Conservation (phyloP, 1,140 invertebrate species). For the Diachasmimorpha longicaudata region DNA sequence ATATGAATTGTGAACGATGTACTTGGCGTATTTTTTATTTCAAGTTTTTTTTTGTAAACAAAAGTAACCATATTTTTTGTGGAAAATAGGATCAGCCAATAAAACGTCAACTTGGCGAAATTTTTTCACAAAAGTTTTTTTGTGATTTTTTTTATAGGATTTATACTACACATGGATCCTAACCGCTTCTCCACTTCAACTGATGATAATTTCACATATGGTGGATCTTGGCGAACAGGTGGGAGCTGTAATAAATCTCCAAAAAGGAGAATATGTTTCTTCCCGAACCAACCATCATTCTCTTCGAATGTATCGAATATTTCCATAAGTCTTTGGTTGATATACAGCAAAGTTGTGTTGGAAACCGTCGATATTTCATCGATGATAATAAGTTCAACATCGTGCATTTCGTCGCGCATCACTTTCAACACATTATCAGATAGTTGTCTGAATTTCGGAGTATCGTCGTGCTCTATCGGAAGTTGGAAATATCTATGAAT, state of each 20-base stretch:
- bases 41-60: too few species aligned
- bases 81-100: too few species aligned
- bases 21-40: too few species aligned
- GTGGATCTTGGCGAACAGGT: slow-evolving; percentile 39
- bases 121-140: too few species aligned
- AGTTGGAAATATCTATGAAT: slow-evolving; percentile 32
- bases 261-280: slow-evolving; percentile 36
- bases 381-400: slow-evolving; percentile 25
- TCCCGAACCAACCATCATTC: slow-evolving; percentile 39
- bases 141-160: too few species aligned
- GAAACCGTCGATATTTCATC: slow-evolving; percentile 40
- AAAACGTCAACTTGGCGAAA: too few species aligned
- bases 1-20: too few species aligned
- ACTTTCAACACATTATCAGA: slow-evolving; percentile 32
- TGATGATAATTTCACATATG: slow-evolving; percentile 33
- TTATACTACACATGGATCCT: slow-evolving; percentile 24
- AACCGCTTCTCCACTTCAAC: slow-evolving; percentile 32
- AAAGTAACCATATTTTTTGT: too few species aligned
- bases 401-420: slow-evolving; percentile 28
- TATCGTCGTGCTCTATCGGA: slow-evolving; percentile 31
- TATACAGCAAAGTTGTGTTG: slow-evolving; percentile 36
- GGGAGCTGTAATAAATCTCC: slow-evolving; percentile 47
- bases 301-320: slow-evolving; percentile 39
- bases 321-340: slow-evolving; percentile 37
- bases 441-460: slow-evolving; percentile 25